Base-by-base conservation (phyloP, 2,113 vertebrate species). In the Scortum barcoo region DNA sequence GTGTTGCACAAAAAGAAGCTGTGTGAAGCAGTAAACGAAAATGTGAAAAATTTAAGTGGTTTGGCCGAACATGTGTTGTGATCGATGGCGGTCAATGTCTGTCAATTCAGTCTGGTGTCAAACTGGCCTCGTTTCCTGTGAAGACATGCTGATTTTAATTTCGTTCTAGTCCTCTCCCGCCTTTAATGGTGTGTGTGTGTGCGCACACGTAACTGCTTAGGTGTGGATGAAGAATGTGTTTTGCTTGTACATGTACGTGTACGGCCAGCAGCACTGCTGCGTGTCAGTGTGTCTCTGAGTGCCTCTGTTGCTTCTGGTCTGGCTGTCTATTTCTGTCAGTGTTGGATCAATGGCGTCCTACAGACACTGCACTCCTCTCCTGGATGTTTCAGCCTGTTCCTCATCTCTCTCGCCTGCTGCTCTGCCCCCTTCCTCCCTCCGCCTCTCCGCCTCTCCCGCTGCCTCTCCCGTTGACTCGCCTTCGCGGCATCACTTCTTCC, bases 291-390 rank as follows among this genome's bases (percentile, higher is more conserved):
- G 75, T 81, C 83, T 86, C 76, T 22, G 54, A 76, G 61, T 84
- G 58, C 54, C 73, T 77, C 72, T 44, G 72, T 63, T 57, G 70
- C 68, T 80, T 81, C 83, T 78, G 86, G 79, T 85, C 87, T 78
- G 75, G 72, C 84, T 86, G 89, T 90, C 88, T 91, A 80, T 86
- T 93, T 92, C 85, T 89, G 91, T 90, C 84, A 76, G 54, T 44
- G 78, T 78, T 81, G 85, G 84, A 90, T 93, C 87, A 73, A 90
- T 91, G 80, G 77, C 70, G 26, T 89, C 91, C 86, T 68, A 76
- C 83, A 86, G 89, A 87, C 85, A 58, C 76, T 54, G 70, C 72
- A 44, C 80, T 85, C 65, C 44, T 87, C 84, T 78, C 69, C 72
- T 88, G 74, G 85, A 88, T 75, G 78, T 83, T 82, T 85, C 82